phyloP scores from a whole-genome alignment of 1,140 invertebrate genomes.

The Psix sp. region DNA sequence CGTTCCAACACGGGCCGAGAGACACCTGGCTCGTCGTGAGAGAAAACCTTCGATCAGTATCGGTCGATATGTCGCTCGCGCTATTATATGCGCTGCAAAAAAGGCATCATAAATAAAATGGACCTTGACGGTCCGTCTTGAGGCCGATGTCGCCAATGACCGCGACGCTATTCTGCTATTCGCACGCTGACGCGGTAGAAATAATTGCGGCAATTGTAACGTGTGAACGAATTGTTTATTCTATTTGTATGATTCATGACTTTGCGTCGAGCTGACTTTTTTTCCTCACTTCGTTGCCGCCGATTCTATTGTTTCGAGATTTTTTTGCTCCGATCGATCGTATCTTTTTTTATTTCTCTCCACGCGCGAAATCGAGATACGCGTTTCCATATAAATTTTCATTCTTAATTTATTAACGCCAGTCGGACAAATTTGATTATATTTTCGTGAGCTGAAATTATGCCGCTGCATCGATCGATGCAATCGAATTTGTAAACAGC shows the following conservation, averaged over 20 bases:
- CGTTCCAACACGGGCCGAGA: neutral
- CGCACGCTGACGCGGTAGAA: slow-evolving; percentile 35
- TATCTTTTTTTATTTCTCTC: neutral
- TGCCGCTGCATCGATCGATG: too few species aligned
- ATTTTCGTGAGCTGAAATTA: too few species aligned
- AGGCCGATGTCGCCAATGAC: slow-evolving; percentile 59
- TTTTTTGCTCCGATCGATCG: too few species aligned
- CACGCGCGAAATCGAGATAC: too few species aligned
- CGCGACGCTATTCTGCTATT: slow-evolving; percentile 48
- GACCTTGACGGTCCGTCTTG: slow-evolving; percentile 53
- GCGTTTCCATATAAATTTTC: too few species aligned
- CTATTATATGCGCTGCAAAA: slow-evolving; percentile 39
- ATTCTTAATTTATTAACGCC: too few species aligned
- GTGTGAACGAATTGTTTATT: slow-evolving; percentile 56
- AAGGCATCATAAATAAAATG: slow-evolving; percentile 54
- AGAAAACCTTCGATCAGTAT: slow-evolving; percentile 50
- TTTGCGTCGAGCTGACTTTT: slow-evolving; percentile 12
- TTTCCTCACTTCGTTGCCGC: neutral
- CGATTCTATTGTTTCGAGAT: neutral
- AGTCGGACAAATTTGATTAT: too few species aligned
- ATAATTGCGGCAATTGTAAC: slow-evolving; percentile 53
- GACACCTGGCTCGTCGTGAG: slow-evolving; percentile 32
- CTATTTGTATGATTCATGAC: slow-evolving; percentile 43
- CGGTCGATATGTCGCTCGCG: slow-evolving; percentile 42
- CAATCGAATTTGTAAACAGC: too few species aligned